Evolutionary conservation across 2,888 invertebrate species (phyloP), one percentile per base, ranked within the genome.

Genomic region (Tineola bisselliella): DNA sequence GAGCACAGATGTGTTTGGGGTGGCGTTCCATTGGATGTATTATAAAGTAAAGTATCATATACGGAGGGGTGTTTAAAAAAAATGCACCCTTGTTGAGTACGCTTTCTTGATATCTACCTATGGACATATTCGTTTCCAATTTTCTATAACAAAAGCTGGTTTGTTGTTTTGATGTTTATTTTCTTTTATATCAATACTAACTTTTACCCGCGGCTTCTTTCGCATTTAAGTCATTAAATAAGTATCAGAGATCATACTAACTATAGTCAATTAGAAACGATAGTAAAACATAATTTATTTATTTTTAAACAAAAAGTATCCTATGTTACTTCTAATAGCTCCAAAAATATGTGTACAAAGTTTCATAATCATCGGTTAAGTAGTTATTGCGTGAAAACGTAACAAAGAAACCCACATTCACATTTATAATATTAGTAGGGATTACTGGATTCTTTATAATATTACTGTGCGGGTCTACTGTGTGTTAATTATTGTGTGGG

Each of bases 21-120:
- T 70, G 73, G 67, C 71, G 77, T 73, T 73, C 73, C 66, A 80
- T 79, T 79, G 79, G 81, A 79, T 71, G 78, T 77, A 79, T 76
- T 76, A 75, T 76, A 79, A 82, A 82, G 83, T 79, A 80, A 81
- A 80, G 81, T 76, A 81, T 81, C 86, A 86, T 82, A 83, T 80
- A 74, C 75, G 73, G 78, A 76, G 81, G 84, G 84, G 73, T 70
- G 77, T 10, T 62, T 70, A 73, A 77, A 80, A 83, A 81, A 83
- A 80, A 69, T 77, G 77, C 79, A 80, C 84, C 84, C 61, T 82
- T 31, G 71, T 70, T 76, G 72, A 72, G 68, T 70, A 72, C 59
- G 75, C 72, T 80, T 72, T 79, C 77, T 77, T 77, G 15, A 77
- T 84, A 81, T 78, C 76, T 84, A 83, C 77, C 77, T 79, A 77